Evolutionary conservation across 2,113 vertebrate genomes (phyloP), one percentile per base, ranked within the genome.

Genomic region (Limnothrissa miodon): DNA sequence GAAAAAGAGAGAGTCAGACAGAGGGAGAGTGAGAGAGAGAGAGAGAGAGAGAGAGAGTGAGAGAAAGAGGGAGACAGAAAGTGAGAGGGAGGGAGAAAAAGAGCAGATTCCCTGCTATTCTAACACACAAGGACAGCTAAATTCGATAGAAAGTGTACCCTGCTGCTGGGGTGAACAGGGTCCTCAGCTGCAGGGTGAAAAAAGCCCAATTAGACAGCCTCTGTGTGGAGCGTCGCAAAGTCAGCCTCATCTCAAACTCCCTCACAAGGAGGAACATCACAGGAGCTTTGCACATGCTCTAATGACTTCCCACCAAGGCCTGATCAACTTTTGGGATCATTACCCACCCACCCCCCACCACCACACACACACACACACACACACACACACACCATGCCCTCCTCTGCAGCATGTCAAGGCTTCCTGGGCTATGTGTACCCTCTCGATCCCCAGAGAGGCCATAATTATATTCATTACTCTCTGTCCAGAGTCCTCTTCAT

Each of bases 291-390:
- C 66, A 44, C 56, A 81, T 19, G 66, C 10, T 36, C 45, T 80
- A 59, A 79, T 25, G 48, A 83, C 82, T 79, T 56, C 56, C 19
- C 74, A 56, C 78, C 46, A 79, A 56, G 78, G 82, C 74, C 25
- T 79, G 78, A 79, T 83, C 44, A 74, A 25, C 39, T 83, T 83
- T 74, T 83, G 45, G 66, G 62, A 70, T 78, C 82, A 83, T 83
- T 83, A 78, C 48, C 82, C 78, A 17, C 82, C 66, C 66, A 2
- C n/a, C n/a, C n/a, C n/a, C n/a, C n/a, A n/a, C n/a, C n/a, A n/a
- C n/a, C n/a, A n/a, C n/a, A n/a, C n/a, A n/a, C n/a, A n/a, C n/a
- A n/a, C n/a, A n/a, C n/a, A n/a, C n/a, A n/a, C n/a, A n/a, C n/a
- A n/a, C n/a, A n/a, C n/a, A n/a, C 45, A 45, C 45, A 45, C 45